Conservation (phyloP, 2,113 vertebrate species). For the Sigmodon hispidus region DNA sequence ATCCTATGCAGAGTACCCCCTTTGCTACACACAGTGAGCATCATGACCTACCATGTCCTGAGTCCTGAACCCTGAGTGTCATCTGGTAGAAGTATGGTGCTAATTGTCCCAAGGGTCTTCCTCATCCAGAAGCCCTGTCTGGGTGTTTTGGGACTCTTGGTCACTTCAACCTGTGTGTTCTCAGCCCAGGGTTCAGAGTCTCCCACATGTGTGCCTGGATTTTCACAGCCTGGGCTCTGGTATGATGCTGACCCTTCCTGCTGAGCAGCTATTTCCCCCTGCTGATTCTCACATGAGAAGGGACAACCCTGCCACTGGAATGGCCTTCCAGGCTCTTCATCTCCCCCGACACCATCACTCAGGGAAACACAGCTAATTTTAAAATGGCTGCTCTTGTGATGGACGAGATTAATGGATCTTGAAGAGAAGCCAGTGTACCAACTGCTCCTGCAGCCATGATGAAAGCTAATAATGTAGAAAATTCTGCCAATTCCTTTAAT, state of each 20-base stretch:
- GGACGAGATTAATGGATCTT: conserved; percentile 88
- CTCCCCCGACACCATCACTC: conserved; percentile 78
- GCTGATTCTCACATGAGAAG: conserved; percentile 62
- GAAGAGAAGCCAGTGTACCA: conserved; percentile 87
- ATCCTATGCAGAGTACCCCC: not conserved
- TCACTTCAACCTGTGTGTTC: not conserved
- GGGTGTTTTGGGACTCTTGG: not conserved
- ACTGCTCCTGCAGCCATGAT: conserved; percentile 87
- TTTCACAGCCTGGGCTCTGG: not conserved
- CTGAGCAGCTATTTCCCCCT: not conserved
- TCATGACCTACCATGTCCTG: not conserved
- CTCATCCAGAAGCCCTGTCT: not conserved
- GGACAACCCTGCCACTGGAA: conserved; percentile 76
- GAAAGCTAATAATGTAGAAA: conserved; percentile 89
- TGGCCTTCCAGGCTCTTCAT: conserved; percentile 69
- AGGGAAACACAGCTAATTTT: conserved; percentile 84
- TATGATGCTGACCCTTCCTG: rapidly evolving
- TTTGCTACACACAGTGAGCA: not conserved
- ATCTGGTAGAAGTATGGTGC: not conserved
- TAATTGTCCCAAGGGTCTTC: not conserved
- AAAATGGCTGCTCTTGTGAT: conserved; percentile 88
- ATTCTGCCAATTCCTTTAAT: conserved; percentile 89
- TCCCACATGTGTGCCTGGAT: not conserved
- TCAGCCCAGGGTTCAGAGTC: not conserved
- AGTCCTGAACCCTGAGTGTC: not conserved